A percentile compares a stretch with the other conserved stretches of the same genome.
phyloP scores from a whole-genome alignment of 2,888 invertebrate species.

The Sphaeridia pumilis region DNA sequence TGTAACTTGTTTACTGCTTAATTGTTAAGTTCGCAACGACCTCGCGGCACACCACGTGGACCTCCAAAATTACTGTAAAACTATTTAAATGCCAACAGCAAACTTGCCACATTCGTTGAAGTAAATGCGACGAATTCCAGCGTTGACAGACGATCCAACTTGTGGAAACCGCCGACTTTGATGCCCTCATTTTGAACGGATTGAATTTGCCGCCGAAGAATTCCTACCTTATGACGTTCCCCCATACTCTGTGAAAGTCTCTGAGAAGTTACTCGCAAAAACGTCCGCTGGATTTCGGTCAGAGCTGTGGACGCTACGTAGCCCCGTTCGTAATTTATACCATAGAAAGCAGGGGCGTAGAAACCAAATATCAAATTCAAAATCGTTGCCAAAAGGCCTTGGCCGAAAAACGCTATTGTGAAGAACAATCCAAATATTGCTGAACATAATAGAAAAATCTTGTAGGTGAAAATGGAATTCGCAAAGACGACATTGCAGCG shows the following conservation, averaged over 20 bases:
- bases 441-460: background rate
- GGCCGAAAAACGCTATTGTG: background rate
- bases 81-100: background rate
- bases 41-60: too few relatives aligned
- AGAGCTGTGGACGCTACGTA: background rate
- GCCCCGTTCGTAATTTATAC: background rate
- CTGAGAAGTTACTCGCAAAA: background rate
- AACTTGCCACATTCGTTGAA: background rate
- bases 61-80: too few relatives aligned
- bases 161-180: background rate
- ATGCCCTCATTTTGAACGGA: background rate
- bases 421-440: background rate
- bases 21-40: too few relatives aligned
- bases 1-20: too few relatives aligned
- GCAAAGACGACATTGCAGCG: background rate
- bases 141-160: background rate
- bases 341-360: background rate
- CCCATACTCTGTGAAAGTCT: too few relatives aligned
- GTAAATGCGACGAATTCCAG: background rate
- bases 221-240: too few relatives aligned
- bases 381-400: background rate
- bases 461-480: background rate
- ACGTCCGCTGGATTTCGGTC: background rate
- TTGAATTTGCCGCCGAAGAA: background rate
- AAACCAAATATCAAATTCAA: background rate